Base-by-base conservation (phyloP, 2,888 invertebrate genomes). In the Meliscaeva auricollis region DNA sequence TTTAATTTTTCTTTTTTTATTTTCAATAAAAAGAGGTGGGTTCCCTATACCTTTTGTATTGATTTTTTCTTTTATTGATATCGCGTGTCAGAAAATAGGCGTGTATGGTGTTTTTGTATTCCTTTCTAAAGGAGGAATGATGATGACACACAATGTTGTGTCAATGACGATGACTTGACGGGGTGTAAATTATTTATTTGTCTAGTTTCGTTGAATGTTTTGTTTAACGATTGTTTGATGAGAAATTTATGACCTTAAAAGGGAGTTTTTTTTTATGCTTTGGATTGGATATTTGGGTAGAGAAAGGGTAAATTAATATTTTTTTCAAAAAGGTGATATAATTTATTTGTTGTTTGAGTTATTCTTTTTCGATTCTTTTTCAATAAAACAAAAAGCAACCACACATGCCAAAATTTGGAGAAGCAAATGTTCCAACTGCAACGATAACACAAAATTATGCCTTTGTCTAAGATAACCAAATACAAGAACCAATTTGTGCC, bases 31-130 rank as follows among this genome's bases (percentile, higher is more conserved):
- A 62, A 56, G 56, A 70, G 77, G 58, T 72, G 82, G 70, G 35
- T 60, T 50, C 41, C 13, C 20, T 72, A 72, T 77, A n/a, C n/a
- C n/a, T n/a, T n/a, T n/a, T n/a, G n/a, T n/a, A 78, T 82, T 73
- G 82, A 78, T 26, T 54, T 54, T 68, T 68, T n/a, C n/a, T 38
- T 60, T 74, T 64, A 79, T 79, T 74, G 73, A 73, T 56, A 79
- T 74, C 83, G 79, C 79, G 83, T 83, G 79, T 64, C 82, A 50
- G 20, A 60, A 66, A 66, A 38, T 38, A 56, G 68, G 54, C 68
- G 41, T 17, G 68, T n/a, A 35, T 20, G 46, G 58, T 38, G 38
- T 38, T 3, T 35, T 38, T 11, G 11, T 9, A 11, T 15, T 66
- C 9, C n/a, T 56, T 56, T 7, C 3, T 8, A 6, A 38, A 38